Percentiles rank a stretch among this genome's conserved stretches.
Evolutionary conservation across 2,888 invertebrate species (phyloP).

Genomic region (Meteorus cinctellus): DNA sequence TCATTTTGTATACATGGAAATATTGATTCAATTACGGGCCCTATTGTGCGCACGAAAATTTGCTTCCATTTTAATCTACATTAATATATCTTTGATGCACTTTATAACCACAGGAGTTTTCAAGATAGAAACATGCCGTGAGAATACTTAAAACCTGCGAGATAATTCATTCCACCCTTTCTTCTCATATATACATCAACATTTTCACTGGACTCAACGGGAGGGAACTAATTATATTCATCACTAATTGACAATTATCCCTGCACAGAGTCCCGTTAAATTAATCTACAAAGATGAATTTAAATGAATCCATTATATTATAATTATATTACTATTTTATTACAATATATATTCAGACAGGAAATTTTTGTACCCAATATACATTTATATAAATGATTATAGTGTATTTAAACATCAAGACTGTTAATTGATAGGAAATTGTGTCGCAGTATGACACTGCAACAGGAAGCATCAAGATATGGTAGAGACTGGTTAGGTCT

Average conservation of each 20-base stretch:
- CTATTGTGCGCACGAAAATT: background rate
- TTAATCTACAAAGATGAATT: background rate
- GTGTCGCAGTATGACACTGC: slow-evolving; percentile 25
- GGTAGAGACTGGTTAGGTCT: slow-evolving; percentile 44
- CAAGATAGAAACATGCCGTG: no score
- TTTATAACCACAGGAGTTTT: background rate
- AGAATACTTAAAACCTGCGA: background rate
- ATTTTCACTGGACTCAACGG: background rate
- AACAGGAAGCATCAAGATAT: slow-evolving; percentile 45
- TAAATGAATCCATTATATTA: background rate
- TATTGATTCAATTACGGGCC: background rate
- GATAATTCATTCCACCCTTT: background rate
- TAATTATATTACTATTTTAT: background rate
- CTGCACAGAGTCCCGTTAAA: background rate
- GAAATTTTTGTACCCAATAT: background rate
- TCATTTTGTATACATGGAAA: background rate
- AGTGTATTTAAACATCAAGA: background rate
- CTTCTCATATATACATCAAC: background rate
- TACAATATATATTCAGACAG: background rate
- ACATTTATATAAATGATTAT: background rate
- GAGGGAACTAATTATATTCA: slow-evolving; percentile 3
- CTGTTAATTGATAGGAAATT: slow-evolving; percentile 39
- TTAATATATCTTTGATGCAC: background rate
- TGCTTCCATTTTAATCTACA: background rate
- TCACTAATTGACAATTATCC: slow-evolving; percentile 1